Percentiles rank a stretch among this genome's conserved stretches.
phyloP scores from a whole-genome alignment of 2,113 vertebrate species.

The Sinosuthora webbiana region DNA sequence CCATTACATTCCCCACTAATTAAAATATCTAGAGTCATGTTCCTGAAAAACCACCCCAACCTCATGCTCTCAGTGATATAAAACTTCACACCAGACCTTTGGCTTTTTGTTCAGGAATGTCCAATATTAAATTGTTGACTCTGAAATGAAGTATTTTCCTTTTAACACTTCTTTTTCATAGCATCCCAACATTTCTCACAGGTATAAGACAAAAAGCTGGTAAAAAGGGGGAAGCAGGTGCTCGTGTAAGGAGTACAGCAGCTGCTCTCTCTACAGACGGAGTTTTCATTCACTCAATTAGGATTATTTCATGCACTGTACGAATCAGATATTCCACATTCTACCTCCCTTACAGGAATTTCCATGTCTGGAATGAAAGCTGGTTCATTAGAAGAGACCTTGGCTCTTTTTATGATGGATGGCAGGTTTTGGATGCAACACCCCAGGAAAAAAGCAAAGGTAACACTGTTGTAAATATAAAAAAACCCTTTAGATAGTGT shows the following conservation, averaged over 20 bases:
- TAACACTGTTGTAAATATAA: neutral
- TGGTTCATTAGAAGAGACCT: conserved; percentile 65
- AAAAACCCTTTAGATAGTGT: neutral
- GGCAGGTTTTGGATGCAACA: conserved; percentile 69
- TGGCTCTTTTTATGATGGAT: conserved; percentile 50
- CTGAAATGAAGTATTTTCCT: neutral
- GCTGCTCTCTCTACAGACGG: neutral
- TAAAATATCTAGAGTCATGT: neutral
- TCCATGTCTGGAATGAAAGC: conserved; percentile 65
- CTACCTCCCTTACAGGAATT: conserved; percentile 45
- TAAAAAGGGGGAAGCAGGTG: neutral
- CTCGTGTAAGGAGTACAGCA: neutral
- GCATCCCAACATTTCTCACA: neutral
- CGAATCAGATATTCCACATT: neutral
- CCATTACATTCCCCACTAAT: neutral
- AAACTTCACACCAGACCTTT: neutral
- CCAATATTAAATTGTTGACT: neutral
- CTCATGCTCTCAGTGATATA: neutral
- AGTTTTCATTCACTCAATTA: neutral
- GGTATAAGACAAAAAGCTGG: neutral
- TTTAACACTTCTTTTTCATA: neutral
- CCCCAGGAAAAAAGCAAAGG: conserved; percentile 69
- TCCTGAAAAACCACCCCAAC: neutral
- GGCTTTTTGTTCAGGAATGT: neutral
- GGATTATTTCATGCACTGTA: neutral